Evolutionary conservation across 2,113 vertebrate genomes (phyloP).

Genomic region (Coryphaenoides rupestris): DNA sequence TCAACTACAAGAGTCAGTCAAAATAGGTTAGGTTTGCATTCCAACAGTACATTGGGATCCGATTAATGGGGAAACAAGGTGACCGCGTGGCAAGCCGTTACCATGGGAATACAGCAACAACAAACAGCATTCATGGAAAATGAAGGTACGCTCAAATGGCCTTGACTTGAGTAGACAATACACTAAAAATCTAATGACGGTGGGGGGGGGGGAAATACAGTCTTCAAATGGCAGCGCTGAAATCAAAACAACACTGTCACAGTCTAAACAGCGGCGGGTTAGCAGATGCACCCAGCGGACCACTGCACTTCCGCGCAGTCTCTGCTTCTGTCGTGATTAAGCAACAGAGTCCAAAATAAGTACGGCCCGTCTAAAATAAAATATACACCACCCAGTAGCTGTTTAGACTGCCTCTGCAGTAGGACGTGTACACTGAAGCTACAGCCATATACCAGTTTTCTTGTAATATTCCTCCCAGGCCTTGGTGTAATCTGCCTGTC

Average conservation of each 20-base stretch:
- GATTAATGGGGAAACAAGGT: no score
- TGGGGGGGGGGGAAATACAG: background rate
- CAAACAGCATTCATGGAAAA: no score
- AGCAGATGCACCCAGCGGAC: constrained; percentile 22
- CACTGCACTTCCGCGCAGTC: no score
- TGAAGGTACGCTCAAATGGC: no score
- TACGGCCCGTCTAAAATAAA: constrained; percentile 33
- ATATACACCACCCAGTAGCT: constrained; percentile 42
- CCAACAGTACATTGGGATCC: no score
- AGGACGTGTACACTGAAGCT: constrained; percentile 66
- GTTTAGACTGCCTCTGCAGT: constrained; percentile 65
- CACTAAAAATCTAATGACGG: no score
- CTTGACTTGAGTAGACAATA: no score
- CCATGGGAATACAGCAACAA: no score
- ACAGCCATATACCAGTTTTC: constrained; percentile 90
- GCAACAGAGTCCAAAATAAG: constrained; percentile 43
- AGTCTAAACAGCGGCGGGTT: constrained; percentile 71
- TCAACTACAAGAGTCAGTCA: background rate
- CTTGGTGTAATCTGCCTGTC: constrained; percentile 98
- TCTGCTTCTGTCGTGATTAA: constrained; percentile 34
- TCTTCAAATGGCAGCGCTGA: constrained; percentile 49
- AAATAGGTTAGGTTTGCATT: no score
- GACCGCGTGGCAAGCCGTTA: background rate
- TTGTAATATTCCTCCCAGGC: constrained; percentile 99
- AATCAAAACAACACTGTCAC: constrained; percentile 33